Conservation (phyloP, 64 coral and sea anemone species). For the Actinia equina region DNA sequence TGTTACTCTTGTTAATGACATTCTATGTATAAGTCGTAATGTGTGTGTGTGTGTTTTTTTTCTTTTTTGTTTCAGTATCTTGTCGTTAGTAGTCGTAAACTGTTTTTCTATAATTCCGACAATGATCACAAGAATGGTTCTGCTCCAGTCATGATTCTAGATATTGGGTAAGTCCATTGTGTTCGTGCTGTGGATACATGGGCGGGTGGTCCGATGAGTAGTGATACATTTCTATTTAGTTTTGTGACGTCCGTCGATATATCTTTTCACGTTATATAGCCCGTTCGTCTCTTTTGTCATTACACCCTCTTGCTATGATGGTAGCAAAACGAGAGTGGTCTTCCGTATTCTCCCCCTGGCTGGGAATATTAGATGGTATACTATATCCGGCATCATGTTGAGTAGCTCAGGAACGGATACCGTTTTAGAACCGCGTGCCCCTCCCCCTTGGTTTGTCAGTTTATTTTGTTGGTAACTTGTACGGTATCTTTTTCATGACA, state of each 20-base stretch:
- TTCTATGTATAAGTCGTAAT: too few relatives aligned
- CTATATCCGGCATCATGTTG: too few relatives aligned
- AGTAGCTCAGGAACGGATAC: too few relatives aligned
- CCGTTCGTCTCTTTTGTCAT: too few relatives aligned
- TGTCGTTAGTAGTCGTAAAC: conserved; percentile 91
- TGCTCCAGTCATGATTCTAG: conserved; percentile 86
- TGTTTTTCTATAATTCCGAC: conserved; percentile 98
- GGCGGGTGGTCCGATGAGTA: too few relatives aligned
- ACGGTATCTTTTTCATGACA: conserved; percentile 13
- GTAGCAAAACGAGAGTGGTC: not conserved
- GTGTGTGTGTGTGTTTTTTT: not conserved
- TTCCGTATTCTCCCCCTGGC: too few relatives aligned
- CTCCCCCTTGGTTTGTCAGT: not conserved
- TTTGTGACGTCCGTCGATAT: too few relatives aligned
- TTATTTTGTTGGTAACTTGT: not conserved
- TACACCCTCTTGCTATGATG: not conserved
- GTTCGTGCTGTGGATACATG: too few relatives aligned
- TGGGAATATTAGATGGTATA: too few relatives aligned
- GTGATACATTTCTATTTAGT: too few relatives aligned
- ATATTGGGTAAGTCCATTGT: conserved; percentile 91
- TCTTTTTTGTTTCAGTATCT: conserved; percentile 74
- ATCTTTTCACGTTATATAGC: too few relatives aligned
- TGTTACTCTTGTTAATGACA: too few relatives aligned
- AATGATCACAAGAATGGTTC: conserved; percentile 80
- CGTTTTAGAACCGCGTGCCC: not conserved